Evolutionary conservation across 2,113 vertebrate genomes (phyloP), one percentile per base, ranked within the genome.

Genomic region (Bubo bubo): DNA sequence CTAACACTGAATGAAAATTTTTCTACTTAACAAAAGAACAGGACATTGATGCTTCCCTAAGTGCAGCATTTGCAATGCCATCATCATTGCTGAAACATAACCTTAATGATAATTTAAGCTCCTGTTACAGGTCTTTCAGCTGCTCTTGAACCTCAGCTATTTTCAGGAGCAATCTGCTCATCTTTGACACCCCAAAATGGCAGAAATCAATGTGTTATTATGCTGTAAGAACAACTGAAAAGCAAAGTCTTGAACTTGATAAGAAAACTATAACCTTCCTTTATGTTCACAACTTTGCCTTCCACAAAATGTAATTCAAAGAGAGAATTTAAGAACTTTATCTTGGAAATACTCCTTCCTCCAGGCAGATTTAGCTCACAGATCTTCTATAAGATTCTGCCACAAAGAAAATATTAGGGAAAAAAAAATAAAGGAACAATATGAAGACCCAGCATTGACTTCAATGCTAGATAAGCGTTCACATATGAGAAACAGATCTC

Each of bases 171-270:
- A 93, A 94, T 82, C 67, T 94, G 81, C 41, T 90, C 67, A 80
- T 92, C 79, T 90, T 79, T 88, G 75, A 92, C 55, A 73, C 50
- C 67, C 56, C 53, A 80, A 95, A 95, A 90, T 43, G 79, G 75
- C 59, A 93, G 86, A 97, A 95, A 94, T 94, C 71, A 90, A 83
- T 74, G 73, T 74, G 79, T 73, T 87, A 66, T 83, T 93, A 94
- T 37, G 32, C 56, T 77, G 32, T 62, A 88, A 76, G 66, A 82
- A 85, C 39, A 91, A 96, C 45, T 77, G 72, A 88, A 97, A 90
- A 88, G 35, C 67, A 39, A 77, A 89, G 68, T 43, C 79, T 86
- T 82, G n/a, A 89, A 93, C 70, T 63, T 85, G 79, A 62, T 88
- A 93, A 76, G 71, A 82, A 92, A 91, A 93, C 64, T 79, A 77